phyloP scores from a whole-genome alignment of 2,113 vertebrate species.

The Hippocampus zosterae region DNA sequence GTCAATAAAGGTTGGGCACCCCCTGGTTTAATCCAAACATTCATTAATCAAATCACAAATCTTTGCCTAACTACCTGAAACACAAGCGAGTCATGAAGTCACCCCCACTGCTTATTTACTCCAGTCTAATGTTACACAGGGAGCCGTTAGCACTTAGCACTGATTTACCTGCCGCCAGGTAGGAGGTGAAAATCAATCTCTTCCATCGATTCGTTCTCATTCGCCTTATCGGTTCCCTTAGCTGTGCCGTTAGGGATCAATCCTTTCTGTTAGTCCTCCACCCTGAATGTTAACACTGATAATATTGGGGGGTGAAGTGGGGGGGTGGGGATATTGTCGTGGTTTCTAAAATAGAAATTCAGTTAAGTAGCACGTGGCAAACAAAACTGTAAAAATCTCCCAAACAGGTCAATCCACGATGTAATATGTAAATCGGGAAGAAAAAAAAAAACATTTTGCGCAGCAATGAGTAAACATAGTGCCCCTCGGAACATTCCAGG shows the following conservation, averaged over 20 bases:
- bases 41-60: too few species aligned
- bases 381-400: not conserved
- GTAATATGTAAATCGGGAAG: not conserved
- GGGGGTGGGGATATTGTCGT: not conserved
- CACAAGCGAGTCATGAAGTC: not conserved
- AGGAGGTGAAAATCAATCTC: conserved; percentile 16
- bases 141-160: not conserved
- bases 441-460: not conserved
- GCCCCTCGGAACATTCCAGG: not conserved
- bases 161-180: conserved; percentile 10
- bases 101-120: not conserved
- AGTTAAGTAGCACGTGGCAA: not conserved
- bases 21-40: not conserved
- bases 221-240: conserved; percentile 2
- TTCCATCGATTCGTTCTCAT: not conserved
- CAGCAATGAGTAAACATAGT: not conserved
- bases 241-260: not conserved
- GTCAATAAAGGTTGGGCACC: too few species aligned
- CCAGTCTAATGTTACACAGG: not conserved
- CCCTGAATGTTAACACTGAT: not conserved
- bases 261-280: not conserved
- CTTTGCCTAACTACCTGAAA: not conserved
- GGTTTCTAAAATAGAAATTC: conserved; percentile 1
- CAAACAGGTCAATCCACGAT: not conserved
- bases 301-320: not conserved